Evolutionary conservation across 2,113 vertebrate genomes (phyloP), one percentile per base, ranked within the genome.

Genomic region (Mellivora capensis): DNA sequence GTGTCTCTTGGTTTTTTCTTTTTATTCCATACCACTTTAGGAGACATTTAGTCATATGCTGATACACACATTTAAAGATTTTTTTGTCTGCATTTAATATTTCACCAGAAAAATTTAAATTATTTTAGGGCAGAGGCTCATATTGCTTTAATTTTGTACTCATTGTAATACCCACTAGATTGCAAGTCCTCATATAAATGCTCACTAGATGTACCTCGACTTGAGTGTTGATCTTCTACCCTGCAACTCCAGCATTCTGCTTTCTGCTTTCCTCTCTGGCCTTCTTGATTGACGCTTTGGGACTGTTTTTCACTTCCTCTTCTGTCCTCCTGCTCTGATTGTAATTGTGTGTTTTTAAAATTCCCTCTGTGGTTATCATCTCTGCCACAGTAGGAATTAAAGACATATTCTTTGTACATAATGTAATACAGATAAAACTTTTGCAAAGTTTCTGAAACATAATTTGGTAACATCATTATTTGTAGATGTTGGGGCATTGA

Each of bases 81-180:
- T 64, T 67, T n/a, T 13, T 7, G 31, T 11, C 29, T 64, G 14
- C 21, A 2, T 61, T 83, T 80, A 52, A 11, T n/a, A 87, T 52
- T 81, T 71, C 69, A 76, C 29, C 13, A 59, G 76, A 34, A 91
- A 91, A 84, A 54, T 3, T 61, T 71, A 27, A n/a, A 5, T 59
- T 15, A 17, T 27, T 59, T 11, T 25, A 49, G 17, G 34, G 17
- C 4, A 4, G 17, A 81, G 15, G 12, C 64, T 34, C 37, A 0
- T 31, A 2, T 42, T 31, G 2, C 37, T 74, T n/a, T n/a, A 7
- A 34, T 79, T 44, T 8, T 15, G 27, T 42, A 14, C 89, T 57
- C 37, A 7, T 27, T 25, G 0, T 0, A 42, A 9, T 49, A 34
- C 37, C 52, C 31, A 2, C 34, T 12, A 10, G n/a, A 44, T 34